phyloP scores from a whole-genome alignment of 2,797 vertebrate species.

The Pangasius mekongensis region DNA sequence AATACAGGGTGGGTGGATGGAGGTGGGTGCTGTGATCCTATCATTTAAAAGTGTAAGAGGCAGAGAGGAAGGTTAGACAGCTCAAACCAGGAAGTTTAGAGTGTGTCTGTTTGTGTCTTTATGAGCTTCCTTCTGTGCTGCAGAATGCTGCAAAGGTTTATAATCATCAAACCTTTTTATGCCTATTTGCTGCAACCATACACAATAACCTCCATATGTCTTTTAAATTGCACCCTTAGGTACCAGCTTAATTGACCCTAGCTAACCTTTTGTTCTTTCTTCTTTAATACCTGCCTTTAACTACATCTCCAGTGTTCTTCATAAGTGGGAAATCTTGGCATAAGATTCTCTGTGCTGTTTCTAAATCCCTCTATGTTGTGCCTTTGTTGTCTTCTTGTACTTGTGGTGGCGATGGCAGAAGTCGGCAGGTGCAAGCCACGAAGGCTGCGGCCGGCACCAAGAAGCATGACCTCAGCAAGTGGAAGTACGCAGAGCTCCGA shows the following conservation, averaged over 20 bases:
- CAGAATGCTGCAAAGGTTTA: not conserved
- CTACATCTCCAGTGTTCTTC: not conserved
- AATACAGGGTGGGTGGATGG: slow-evolving; percentile 10
- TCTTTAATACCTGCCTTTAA: slow-evolving; percentile 6
- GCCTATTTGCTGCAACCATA: not conserved
- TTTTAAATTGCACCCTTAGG: not conserved
- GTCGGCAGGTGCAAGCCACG: slow-evolving; percentile 89
- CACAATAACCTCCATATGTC: not conserved
- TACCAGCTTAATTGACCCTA: not conserved
- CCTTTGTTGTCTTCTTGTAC: not conserved
- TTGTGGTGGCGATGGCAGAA: slow-evolving; percentile 71
- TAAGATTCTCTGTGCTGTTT: not conserved
- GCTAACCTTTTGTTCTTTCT: slow-evolving; percentile 25
- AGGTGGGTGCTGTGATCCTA: not conserved
- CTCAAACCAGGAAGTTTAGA: not conserved
- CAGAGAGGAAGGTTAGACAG: not conserved
- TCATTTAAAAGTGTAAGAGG: slow-evolving; percentile 26
- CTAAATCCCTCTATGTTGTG: not conserved
- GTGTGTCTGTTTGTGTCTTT: not conserved
- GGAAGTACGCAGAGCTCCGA: slow-evolving; percentile 97
- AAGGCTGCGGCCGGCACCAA: slow-evolving; percentile 91
- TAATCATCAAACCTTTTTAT: not conserved
- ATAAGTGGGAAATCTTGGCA: not conserved
- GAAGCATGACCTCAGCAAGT: slow-evolving; percentile 97
- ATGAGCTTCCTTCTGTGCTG: not conserved